These are phyloP conservation scores for Plumapathes pennacea DNA, from an alignment of 92 coral and sea anemone species.

Conservation along the genomic window DNA sequence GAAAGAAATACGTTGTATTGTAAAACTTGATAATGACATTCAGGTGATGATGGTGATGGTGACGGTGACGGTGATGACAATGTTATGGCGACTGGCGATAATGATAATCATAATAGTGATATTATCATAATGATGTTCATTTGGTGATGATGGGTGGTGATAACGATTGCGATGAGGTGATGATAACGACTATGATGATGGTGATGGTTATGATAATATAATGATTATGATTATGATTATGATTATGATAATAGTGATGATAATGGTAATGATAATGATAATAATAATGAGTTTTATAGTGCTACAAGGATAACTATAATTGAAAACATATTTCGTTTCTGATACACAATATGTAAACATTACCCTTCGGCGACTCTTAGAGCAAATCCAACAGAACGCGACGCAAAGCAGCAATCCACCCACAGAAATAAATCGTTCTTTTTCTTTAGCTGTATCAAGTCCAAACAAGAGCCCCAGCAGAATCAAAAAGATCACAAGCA, in stretches of 20 bases:
- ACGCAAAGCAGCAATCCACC: conserved; percentile 58
- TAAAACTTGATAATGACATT: not conserved
- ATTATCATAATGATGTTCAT: too few species aligned
- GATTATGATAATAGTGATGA: too few species aligned
- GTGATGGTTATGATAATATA: too few species aligned
- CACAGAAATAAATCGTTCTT: conserved; percentile 65
- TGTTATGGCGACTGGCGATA: not conserved
- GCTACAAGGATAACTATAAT: too few species aligned
- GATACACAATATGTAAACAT: not conserved
- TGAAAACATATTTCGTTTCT: too few species aligned
- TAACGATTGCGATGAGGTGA: too few species aligned
- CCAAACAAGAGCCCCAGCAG: conserved; percentile 71
- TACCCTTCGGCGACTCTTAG: conserved; percentile 80
- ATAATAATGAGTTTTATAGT: too few species aligned
- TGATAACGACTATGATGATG: too few species aligned
- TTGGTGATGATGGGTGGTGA: too few species aligned
- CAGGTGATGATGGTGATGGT: not conserved
- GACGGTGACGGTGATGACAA: not conserved
- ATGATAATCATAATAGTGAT: not conserved
- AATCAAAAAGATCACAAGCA: conserved; percentile 39
- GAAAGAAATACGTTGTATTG: not conserved
- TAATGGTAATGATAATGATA: too few species aligned
- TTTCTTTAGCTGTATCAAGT: conserved; percentile 77
- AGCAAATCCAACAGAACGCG: conserved; percentile 56
- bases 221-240: too few species aligned